Base-by-base conservation (phyloP, 2,113 vertebrate species). In the Spheniscus mendiculus region DNA sequence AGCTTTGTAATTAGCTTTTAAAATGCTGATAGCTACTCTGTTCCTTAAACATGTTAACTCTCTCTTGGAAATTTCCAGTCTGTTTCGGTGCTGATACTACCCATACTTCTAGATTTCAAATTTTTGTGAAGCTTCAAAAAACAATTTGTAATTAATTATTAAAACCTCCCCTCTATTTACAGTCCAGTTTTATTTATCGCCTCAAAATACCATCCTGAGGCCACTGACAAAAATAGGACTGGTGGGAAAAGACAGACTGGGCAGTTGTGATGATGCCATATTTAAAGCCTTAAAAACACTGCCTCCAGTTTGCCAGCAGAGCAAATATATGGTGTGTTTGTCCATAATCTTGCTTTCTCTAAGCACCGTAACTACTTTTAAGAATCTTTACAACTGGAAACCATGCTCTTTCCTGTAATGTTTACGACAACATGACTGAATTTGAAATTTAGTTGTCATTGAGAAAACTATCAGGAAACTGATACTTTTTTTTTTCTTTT, bases 81-180 rank as follows among this genome's bases (percentile, higher is more conserved):
- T 12, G 4, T 53, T 74, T 19, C 15, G 1, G 0, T 44, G n/a
- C 45, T 16, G 18, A 4, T 50, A 10, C 44, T 32, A 6, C n/a
- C 11, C 18, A 1, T 15, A 1, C 38, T 45, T 49, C 29, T 4
- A 3, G 27, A 12, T 42, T 38, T 15, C 30, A 16, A 0, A 8
- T 32, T 52, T 52, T 29, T 30, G 21, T 19, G 18, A 42, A 16
- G 42, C n/a, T 62, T 42, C 30, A 12, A 38, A 70, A 44, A 40
- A 34, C 19, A 27, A 20, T 20, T 32, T 38, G 3, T 29, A 27
- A 21, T n/a, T 80, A 63, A 38, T 62, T 19, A 8, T 27, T 38
- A 36, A 8, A 40, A 32, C n/a, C 32, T 2, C 0, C 1, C 1
- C 5, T 21, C 4, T n/a, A 1, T 47, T 74, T 87, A 12, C 6